Conservation (phyloP, 2,113 vertebrate species). For the Stegostoma tigrinum region DNA sequence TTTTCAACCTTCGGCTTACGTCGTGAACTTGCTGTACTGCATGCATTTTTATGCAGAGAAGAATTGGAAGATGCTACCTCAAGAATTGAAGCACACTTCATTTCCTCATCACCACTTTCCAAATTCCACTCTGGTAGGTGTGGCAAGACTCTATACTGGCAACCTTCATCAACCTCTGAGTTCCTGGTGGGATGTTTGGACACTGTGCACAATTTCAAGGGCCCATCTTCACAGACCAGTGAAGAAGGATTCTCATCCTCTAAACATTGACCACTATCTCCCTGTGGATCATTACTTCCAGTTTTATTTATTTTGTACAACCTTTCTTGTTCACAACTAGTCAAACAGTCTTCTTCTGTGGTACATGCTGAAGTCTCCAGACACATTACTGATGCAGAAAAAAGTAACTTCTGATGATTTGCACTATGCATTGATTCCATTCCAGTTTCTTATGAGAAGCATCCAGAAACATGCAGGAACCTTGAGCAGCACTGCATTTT, state of each 20-base stretch:
- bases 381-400: not conserved
- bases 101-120: constrained; percentile 31
- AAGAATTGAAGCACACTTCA: constrained; percentile 32
- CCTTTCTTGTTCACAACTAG: not conserved
- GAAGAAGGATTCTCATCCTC: not conserved
- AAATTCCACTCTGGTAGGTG: constrained; percentile 33
- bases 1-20: constrained; percentile 56
- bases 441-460: constrained; percentile 44
- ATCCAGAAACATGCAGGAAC: constrained; percentile 50
- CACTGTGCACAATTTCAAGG: not conserved
- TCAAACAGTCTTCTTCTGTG: not conserved
- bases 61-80: constrained; percentile 21
- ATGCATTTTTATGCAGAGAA: constrained; percentile 32
- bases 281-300: not conserved
- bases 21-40: constrained; percentile 36
- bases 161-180: not conserved
- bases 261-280: not conserved
- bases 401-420: constrained; percentile 3
- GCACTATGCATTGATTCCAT: constrained; percentile 54
- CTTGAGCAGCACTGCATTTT: constrained; percentile 51
- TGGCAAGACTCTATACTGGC: constrained; percentile 37
- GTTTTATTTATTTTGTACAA: not conserved
- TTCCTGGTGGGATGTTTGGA: not conserved
- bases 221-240: not conserved
- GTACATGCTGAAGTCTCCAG: not conserved